Conservation (phyloP, 2,888 invertebrate genomes). For the Alsophila aescularia region DNA sequence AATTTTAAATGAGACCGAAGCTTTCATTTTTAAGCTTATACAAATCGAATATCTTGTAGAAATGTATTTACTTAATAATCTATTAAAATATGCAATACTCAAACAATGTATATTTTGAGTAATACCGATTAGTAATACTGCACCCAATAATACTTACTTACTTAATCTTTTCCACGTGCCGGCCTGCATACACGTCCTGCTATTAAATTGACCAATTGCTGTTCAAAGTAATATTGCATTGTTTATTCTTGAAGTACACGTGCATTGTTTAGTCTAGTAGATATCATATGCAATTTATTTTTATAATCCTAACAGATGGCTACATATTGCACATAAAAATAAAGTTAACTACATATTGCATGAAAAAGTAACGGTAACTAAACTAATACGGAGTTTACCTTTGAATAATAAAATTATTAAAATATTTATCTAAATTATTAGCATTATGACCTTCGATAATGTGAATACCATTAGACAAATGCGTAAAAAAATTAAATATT, state of each 20-base stretch:
- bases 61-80: too few relatives aligned
- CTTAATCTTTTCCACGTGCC: conserved; percentile 11
- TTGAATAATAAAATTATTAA: background rate
- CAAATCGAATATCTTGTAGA: too few relatives aligned
- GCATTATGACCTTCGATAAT: conserved; percentile 4
- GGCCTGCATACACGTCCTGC: background rate
- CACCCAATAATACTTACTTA: background rate
- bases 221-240: background rate
- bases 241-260: conserved; percentile 7
- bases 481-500: conserved; percentile 5
- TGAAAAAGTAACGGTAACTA: background rate
- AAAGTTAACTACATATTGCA: background rate
- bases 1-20: too few relatives aligned
- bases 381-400: background rate
- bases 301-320: background rate
- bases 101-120: too few relatives aligned
- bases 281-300: background rate
- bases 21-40: too few relatives aligned
- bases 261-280: conserved; percentile 8
- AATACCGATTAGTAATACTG: background rate
- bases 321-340: background rate
- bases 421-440: background rate
- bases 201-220: conserved; percentile 9
- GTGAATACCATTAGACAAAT: background rate
- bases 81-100: too few relatives aligned